Percentiles rank a stretch among this genome's conserved stretches.
Evolutionary conservation across 2,888 invertebrate genomes (phyloP).

Genomic region (Galerucella pusilla): DNA sequence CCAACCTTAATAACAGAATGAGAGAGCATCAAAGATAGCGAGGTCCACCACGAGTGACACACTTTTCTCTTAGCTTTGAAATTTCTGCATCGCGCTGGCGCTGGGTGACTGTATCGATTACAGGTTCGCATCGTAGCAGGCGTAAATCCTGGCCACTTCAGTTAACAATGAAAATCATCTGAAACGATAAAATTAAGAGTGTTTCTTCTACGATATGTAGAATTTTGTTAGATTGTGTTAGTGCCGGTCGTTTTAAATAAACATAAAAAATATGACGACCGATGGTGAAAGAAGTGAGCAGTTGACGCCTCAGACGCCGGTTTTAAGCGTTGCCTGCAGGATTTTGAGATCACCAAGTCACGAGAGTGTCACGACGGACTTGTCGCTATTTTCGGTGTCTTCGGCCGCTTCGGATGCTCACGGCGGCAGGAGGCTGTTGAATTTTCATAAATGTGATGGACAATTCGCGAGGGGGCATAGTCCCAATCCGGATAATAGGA

Average conservation of each 20-base stretch:
- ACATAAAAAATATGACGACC: slow-evolving; percentile 33
- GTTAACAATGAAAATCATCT: slow-evolving; percentile 19
- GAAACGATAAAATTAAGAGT: slow-evolving; percentile 20
- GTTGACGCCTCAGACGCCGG: slow-evolving; percentile 64
- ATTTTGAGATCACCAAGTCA: slow-evolving; percentile 83
- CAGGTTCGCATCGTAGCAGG: slow-evolving; percentile 36
- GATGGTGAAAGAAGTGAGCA: slow-evolving; percentile 37
- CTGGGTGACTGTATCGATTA: slow-evolving; percentile 50
- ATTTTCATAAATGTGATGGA: slow-evolving; percentile 68
- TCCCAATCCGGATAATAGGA: slow-evolving; percentile 75
- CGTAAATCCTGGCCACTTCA: slow-evolving; percentile 39
- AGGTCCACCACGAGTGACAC: slow-evolving; percentile 21
- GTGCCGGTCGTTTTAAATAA: not conserved
- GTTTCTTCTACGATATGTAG: slow-evolving; percentile 11
- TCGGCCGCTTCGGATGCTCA: slow-evolving; percentile 70
- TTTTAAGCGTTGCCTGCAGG: slow-evolving; percentile 69
- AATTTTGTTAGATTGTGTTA: not conserved
- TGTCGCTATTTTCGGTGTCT: slow-evolving; percentile 80
- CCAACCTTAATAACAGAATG: not conserved
- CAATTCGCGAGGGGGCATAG: slow-evolving; percentile 72
- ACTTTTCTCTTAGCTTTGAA: slow-evolving; percentile 26
- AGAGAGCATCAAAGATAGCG: slow-evolving; percentile 11
- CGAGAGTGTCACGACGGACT: slow-evolving; percentile 85
- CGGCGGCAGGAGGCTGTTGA: slow-evolving; percentile 63
- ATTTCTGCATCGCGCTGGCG: slow-evolving; percentile 45